Evolutionary conservation across 2,888 invertebrate genomes (phyloP), one percentile per base, ranked within the genome.

Genomic region (Drosophila ustulata): DNA sequence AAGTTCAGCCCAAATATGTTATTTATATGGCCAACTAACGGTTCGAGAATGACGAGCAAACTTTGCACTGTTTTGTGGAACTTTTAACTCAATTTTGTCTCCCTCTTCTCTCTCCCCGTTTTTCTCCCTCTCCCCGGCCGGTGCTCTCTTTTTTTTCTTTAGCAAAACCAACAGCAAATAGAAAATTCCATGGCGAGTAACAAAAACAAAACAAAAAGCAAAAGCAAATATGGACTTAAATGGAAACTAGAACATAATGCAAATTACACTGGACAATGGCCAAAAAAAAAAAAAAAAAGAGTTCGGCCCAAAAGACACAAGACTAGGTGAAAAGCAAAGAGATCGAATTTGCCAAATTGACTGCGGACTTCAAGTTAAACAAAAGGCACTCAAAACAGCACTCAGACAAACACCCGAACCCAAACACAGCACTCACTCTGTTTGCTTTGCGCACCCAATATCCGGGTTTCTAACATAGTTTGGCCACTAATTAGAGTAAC

Each of bases 11-110:
- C 71, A 78, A 81, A 79, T 79, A 74, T 71, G 51, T 67, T 73
- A 82, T 69, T 80, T 88, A 80, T 69, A 53, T 75, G 67, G 73
- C 78, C 71, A 87, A 81, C 79, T 89, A 83, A 88, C 83, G 83
- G 87, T 62, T 23, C 58, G 30, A 56, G 56, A 68, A 80, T 82
- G 76, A 76, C 71, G 61, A 66, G 74, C 78, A 55, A 65, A 78
- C 71, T 80, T 71, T 47, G 73, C 78, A 82, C 66, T 67, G 64
- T 73, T 72, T 73, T 73, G 66, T 73, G 58, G 50, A 69, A 64
- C 62, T 62, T 66, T 62, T 46, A 68, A 75, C 34, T 52, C 62
- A 62, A 62, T 61, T 59, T 59, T 52, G 51, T 25, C 11, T 4
- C 11, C 8, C 39, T 23, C n/a, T n/a, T 0, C 25, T 9, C 11